Base-by-base conservation (phyloP, 2,797 vertebrate genomes). In the Acestrorhynchus altus region DNA sequence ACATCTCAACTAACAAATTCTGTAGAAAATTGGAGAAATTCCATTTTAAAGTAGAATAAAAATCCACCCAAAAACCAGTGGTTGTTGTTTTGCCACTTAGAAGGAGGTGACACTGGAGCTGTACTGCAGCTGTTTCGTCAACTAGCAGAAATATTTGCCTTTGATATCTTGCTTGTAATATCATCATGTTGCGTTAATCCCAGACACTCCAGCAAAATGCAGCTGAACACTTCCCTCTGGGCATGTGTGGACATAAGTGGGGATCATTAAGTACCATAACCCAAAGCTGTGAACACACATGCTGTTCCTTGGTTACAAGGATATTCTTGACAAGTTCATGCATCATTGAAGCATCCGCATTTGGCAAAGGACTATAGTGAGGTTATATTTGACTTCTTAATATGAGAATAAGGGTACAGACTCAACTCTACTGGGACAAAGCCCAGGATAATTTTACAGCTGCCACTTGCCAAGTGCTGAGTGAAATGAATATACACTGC, bases 401-500 rank as follows among this genome's bases (percentile, higher is more conserved):
- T 72, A 63, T 52, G 47, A 42, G 24, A 61, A 39, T 49, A 46
- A 16, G 44, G 60, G 49, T 78, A 70, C 57, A 67, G 75, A 69
- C 42, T 79, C 70, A 60, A 24, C 26, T 49, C 71, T 59, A 31
- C 39, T 15, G 71, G 74, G 80, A 74, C 31, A 51, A 76, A 46
- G 24, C 67, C 67, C 42, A 47, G 63, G 49, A 71, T 85, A 47
- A 49, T 56, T 22, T 74, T 78, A 83, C 74, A 54, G 39, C 66
- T 35, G 70, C 87, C 90, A 89, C 83, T 87, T 92, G 90, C 85
- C 82, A 65, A 65, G 85, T 83, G 86, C 77, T 89, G 88, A 90
- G 68, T 88, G 76, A 87, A 69, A 71, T 66, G 44, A 78, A 66
- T 59, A 26, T 66, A 78, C 60, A 59, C 57, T 13, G 24, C 61